Conservation (phyloP, 2,113 vertebrate genomes). For the Triplophysa siluroides region DNA sequence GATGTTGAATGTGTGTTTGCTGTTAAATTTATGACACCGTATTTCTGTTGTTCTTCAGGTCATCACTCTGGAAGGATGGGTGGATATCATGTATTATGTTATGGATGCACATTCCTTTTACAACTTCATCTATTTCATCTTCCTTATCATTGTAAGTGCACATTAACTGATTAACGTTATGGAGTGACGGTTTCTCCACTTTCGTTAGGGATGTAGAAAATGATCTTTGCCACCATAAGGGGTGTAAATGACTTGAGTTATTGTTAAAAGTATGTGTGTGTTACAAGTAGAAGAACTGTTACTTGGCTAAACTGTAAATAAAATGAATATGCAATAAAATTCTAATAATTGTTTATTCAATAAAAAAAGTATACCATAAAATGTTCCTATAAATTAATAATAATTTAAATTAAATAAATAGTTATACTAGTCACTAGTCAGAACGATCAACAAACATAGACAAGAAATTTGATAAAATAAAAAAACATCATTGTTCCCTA, state of each 20-base stretch:
- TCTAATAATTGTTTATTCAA: no score
- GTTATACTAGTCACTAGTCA: no score
- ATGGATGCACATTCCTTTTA: slow-evolving; percentile 92
- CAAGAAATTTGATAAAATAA: no score
- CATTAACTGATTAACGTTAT: background rate
- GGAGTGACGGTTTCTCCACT: background rate
- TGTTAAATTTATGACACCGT: background rate
- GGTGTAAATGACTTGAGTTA: background rate
- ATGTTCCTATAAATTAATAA: no score
- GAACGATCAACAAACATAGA: no score
- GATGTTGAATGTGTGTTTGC: background rate
- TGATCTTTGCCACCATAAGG: slow-evolving; percentile 1
- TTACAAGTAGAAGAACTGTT: no score
- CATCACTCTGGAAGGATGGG: slow-evolving; percentile 90
- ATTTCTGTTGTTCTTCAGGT: slow-evolving; percentile 67
- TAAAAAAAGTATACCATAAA: no score
- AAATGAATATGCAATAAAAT: no score
- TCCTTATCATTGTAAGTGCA: slow-evolving; percentile 88
- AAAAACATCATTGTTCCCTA: no score
- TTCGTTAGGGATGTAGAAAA: background rate
- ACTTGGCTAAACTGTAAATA: no score
- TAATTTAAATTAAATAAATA: no score
- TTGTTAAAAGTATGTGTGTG: background rate
- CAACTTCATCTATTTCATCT: slow-evolving; percentile 93
- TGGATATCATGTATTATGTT: slow-evolving; percentile 92